These are phyloP conservation scores for Drosophila nebulosa DNA, from an alignment of 1,140 invertebrate genomes.

Conservation along the genomic window DNA sequence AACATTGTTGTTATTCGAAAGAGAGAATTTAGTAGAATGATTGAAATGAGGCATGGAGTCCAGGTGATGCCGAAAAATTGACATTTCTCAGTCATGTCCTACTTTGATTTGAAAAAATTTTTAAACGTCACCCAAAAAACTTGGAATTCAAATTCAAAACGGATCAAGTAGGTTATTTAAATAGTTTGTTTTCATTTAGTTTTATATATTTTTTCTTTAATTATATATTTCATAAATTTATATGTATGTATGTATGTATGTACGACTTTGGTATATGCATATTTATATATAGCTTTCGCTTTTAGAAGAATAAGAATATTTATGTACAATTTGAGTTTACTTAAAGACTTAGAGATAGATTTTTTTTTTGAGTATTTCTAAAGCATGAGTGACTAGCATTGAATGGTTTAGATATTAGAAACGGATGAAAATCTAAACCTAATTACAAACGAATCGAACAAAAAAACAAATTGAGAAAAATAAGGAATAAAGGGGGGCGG, in stretches of 20 bases:
- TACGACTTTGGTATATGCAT: constrained; percentile 29
- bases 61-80: too few species aligned
- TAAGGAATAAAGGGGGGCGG: not conserved
- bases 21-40: too few species aligned
- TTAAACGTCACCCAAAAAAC: too few species aligned
- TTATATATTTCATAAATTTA: not conserved
- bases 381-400: constrained; percentile 32
- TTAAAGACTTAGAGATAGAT: constrained; percentile 32
- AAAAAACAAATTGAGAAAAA: not conserved
- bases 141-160: too few species aligned
- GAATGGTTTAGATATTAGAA: constrained; percentile 5
- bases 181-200: not conserved
- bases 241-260: constrained; percentile 2
- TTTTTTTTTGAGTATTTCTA: constrained; percentile 26
- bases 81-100: too few species aligned
- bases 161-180: too few species aligned
- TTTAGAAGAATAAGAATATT: constrained; percentile 27
- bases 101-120: too few species aligned
- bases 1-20: too few species aligned
- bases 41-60: too few species aligned
- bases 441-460: constrained; percentile 1
- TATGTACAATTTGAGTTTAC: constrained; percentile 38
- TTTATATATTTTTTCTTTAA: not conserved
- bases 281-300: constrained; percentile 5
- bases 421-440: constrained; percentile 2